Evolutionary conservation across 23 tunicate species (phyloP).

Genomic region (Corella eumyota): DNA sequence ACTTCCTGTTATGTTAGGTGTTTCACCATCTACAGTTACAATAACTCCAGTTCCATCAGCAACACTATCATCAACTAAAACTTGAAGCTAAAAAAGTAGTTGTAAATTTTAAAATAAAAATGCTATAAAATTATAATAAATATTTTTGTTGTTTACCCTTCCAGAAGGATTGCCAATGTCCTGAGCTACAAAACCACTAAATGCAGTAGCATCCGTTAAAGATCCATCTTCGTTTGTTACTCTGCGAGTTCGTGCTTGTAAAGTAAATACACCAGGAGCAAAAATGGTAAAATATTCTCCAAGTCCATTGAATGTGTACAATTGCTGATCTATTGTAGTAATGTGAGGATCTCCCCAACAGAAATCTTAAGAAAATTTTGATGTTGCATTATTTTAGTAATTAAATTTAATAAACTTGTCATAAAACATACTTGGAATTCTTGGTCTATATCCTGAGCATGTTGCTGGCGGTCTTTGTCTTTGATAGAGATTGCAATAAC

Average conservation of each 20-base stretch:
- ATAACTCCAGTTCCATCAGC: slow-evolving; percentile 15
- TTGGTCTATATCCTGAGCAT: slow-evolving; percentile 1
- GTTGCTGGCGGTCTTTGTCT: slow-evolving; percentile 11
- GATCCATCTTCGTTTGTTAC: slow-evolving; percentile 10
- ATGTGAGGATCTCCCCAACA: slow-evolving; percentile 34
- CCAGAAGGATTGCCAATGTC: slow-evolving; percentile 2
- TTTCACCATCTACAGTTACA: slow-evolving; percentile 14
- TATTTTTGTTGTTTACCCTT: no score
- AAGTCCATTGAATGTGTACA: slow-evolving; percentile 36
- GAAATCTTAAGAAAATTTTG: no score
- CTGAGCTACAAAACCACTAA: slow-evolving; percentile 9
- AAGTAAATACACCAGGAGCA: slow-evolving; percentile 5
- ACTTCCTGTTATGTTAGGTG: not conserved
- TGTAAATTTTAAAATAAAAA: no score
- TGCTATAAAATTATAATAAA: no score
- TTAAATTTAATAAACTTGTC: no score
- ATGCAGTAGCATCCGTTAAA: slow-evolving; percentile 8
- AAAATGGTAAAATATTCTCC: slow-evolving; percentile 26
- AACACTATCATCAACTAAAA: not conserved
- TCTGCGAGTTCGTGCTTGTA: slow-evolving; percentile 10
- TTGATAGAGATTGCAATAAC: slow-evolving; percentile 12
- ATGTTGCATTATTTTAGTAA: no score
- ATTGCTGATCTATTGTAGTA: slow-evolving; percentile 22
- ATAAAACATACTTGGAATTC: slow-evolving; percentile 8
- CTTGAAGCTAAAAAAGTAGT: no score